Conservation (phyloP, 2,113 vertebrate species). For the Campylomormyrus tamandua region DNA sequence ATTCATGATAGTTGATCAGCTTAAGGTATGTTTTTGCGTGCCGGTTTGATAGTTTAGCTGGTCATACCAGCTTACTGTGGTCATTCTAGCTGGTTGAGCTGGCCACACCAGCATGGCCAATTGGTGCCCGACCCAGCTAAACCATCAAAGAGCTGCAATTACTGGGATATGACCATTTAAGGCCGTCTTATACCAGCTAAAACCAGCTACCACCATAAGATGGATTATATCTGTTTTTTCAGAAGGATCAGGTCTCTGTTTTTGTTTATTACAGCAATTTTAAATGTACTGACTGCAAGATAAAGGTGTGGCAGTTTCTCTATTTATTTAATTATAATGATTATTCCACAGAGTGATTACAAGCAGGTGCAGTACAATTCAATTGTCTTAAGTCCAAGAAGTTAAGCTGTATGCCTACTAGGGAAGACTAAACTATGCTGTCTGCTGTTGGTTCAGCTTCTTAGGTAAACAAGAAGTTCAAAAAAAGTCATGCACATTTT, state of each 20-base stretch:
- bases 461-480: not conserved
- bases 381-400: not conserved
- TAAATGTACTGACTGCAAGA: not conserved
- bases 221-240: not conserved
- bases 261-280: not conserved
- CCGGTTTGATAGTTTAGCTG: not conserved
- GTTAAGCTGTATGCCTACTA: not conserved
- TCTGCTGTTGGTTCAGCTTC: not conserved
- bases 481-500: not conserved
- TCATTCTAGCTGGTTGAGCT: not conserved
- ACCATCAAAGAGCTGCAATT: not conserved
- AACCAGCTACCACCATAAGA: not conserved
- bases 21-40: not conserved
- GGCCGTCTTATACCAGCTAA: not conserved
- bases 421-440: not conserved
- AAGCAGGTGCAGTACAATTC: not conserved
- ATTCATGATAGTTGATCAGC: not conserved
- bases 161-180: not conserved
- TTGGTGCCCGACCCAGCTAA: not conserved
- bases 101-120: not conserved
- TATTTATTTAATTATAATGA: not conserved
- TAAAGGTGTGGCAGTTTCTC: not conserved
- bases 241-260: not conserved
- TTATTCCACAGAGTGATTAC: slow-evolving; percentile 4
- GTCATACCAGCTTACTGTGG: not conserved